Percentiles rank a stretch among this genome's conserved stretches.
These are phyloP conservation scores for Leptopilina drosophilae DNA, from an alignment of 2,888 invertebrate species.

Conservation along the genomic window DNA sequence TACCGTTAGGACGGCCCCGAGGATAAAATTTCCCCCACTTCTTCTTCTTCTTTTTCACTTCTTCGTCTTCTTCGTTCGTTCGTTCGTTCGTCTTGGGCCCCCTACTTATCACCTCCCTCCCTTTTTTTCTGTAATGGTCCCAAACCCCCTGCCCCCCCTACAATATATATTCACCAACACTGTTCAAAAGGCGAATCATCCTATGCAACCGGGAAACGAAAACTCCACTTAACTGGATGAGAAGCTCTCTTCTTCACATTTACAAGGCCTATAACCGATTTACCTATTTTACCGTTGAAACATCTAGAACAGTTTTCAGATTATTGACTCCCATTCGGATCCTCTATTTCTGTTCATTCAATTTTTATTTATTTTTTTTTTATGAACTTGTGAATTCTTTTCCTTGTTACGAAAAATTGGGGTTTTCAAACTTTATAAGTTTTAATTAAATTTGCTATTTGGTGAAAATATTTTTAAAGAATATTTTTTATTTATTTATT, in stretches of 20 bases:
- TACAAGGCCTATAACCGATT: conserved; percentile 38
- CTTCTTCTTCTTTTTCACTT: conserved; percentile 52
- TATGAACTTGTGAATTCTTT: no score
- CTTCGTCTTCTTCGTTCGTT: conserved; percentile 41
- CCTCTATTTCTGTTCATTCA: no score
- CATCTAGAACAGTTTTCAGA: conserved; percentile 16
- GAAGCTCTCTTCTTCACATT: conserved; percentile 37
- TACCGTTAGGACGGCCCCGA: conserved; percentile 78
- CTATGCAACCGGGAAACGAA: conserved; percentile 62
- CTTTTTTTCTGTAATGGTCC: conserved; percentile 8
- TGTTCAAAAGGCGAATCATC: conserved; percentile 54
- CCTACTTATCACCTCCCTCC: conserved; percentile 48
- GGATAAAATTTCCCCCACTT: conserved; percentile 70
- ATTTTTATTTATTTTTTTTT: no score
- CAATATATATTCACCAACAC: background rate
- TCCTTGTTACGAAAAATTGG: no score
- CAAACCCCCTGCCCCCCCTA: conserved; percentile 48
- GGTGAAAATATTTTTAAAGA: no score
- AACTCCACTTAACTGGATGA: conserved; percentile 57
- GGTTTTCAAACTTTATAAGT: no score
- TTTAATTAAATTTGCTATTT: no score
- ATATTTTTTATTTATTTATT: no score
- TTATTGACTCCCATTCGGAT: background rate
- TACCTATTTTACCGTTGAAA: conserved; percentile 37
- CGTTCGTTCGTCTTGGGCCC: no score